A percentile compares a stretch with the other conserved stretches of the same genome.
Conservation (phyloP, 2,888 invertebrate species). For the Tenthredo notha region DNA sequence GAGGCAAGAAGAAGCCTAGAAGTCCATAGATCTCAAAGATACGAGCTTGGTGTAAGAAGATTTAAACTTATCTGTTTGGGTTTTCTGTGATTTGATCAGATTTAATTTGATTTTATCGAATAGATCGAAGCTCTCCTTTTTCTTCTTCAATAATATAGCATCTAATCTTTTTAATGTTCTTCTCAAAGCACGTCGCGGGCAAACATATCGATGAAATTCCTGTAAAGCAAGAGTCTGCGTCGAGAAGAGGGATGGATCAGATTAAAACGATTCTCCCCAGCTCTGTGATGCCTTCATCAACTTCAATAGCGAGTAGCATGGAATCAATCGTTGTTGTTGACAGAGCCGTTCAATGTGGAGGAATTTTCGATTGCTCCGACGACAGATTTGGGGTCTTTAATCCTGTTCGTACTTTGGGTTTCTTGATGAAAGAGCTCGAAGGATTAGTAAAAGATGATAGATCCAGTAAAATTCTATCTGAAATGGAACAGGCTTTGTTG, state of each 20-base stretch:
- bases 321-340: conserved; percentile 66
- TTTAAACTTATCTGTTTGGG: not conserved
- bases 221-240: conserved; percentile 58
- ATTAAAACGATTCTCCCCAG: conserved; percentile 55
- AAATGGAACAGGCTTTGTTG: conserved; percentile 67
- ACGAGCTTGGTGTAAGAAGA: conserved; percentile 46
- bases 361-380: conserved; percentile 62
- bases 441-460: conserved; percentile 64
- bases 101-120: not conserved
- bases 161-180: not conserved
- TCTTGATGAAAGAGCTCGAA: conserved; percentile 68
- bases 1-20: conserved; percentile 54
- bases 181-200: not conserved
- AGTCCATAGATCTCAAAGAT: conserved; percentile 45
- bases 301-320: conserved; percentile 61
- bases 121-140: not conserved
- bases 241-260: conserved; percentile 59
- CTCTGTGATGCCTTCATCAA: conserved; percentile 60
- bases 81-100: not conserved
- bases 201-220: conserved; percentile 63
- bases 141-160: no score
- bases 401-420: conserved; percentile 66
- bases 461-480: conserved; percentile 64
- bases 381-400: conserved; percentile 64
- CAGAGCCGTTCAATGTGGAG: conserved; percentile 65